Percentiles rank a stretch among this genome's conserved stretches.
These are phyloP conservation scores for Dilophus febrilis DNA, from an alignment of 2,888 invertebrate genomes.

Conservation along the genomic window DNA sequence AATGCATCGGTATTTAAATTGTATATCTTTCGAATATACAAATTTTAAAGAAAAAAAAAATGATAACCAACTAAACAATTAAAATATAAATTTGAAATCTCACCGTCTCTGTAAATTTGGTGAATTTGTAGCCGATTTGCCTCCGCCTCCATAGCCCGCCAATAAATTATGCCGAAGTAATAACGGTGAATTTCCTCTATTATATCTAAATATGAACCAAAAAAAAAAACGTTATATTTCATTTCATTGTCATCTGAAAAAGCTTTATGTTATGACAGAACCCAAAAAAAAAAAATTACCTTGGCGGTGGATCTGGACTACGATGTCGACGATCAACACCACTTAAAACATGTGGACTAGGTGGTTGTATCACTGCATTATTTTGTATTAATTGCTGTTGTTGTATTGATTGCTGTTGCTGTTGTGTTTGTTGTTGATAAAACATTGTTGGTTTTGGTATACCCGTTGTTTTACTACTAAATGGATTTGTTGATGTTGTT, in stretches of 20 bases:
- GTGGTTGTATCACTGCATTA: conserved; percentile 10
- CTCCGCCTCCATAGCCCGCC: too few relatives aligned
- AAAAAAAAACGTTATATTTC: neutral
- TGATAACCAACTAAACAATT: too few relatives aligned
- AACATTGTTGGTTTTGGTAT: conserved; percentile 10
- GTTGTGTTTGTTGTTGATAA: conserved; percentile 12
- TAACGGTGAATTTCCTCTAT: conserved; percentile 35
- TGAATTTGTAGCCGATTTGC: conserved; percentile 28
- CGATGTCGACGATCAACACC: conserved; percentile 30
- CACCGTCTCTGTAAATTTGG: conserved; percentile 39
- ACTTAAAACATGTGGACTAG: conserved; percentile 21
- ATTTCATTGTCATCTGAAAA: neutral
- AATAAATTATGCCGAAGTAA: conserved; percentile 39
- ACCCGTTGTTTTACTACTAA: conserved; percentile 14
- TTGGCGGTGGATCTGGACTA: conserved; percentile 43
- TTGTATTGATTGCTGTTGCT: neutral
- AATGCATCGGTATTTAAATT: too few relatives aligned
- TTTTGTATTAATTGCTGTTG: conserved; percentile 4
- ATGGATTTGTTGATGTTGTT: conserved; percentile 4
- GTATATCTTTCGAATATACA: too few relatives aligned
- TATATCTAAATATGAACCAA: conserved; percentile 20
- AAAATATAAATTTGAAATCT: too few relatives aligned
- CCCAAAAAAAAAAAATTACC: conserved; percentile 17
- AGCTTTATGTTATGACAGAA: neutral
- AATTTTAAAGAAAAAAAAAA: too few relatives aligned